A percentile compares a stretch with the other conserved stretches of the same genome.
These are phyloP conservation scores for Eupleurogrammus muticus DNA, from an alignment of 2,797 vertebrate genomes.

Conservation along the genomic window DNA sequence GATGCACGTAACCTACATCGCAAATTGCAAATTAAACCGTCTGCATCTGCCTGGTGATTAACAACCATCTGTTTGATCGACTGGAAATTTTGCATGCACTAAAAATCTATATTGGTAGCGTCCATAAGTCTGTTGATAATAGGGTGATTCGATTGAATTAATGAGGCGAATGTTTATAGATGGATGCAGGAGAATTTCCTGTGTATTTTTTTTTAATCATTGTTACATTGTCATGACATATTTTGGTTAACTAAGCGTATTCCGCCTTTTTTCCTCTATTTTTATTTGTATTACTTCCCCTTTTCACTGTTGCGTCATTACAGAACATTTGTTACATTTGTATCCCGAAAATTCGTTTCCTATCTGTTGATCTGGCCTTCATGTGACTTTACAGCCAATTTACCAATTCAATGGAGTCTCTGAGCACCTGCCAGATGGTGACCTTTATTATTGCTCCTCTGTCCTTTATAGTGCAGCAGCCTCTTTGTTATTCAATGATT, in stretches of 20 bases:
- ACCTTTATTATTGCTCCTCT: constrained; percentile 46
- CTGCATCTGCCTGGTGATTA: no score
- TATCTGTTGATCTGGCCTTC: constrained; percentile 15
- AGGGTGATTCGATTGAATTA: no score
- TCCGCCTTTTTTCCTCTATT: background rate
- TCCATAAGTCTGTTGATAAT: no score
- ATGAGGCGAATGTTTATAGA: no score
- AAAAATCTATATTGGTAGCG: no score
- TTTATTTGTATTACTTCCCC: background rate
- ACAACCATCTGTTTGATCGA: no score
- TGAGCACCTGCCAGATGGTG: constrained; percentile 45
- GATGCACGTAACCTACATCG: no score
- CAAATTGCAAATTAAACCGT: no score
- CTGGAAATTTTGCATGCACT: no score
- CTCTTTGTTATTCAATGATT: background rate
- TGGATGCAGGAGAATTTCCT: background rate
- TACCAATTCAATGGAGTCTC: constrained; percentile 4
- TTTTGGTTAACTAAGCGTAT: background rate
- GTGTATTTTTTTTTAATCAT: background rate
- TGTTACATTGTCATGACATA: background rate
- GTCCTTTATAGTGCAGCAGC: constrained; percentile 7
- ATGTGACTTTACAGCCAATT: constrained; percentile 45
- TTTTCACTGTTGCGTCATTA: constrained; percentile 1
- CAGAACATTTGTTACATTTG: constrained; percentile 21
- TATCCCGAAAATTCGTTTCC: constrained; percentile 37